Conservation (phyloP, 2,888 invertebrate genomes). For the Stenurella melanura region DNA sequence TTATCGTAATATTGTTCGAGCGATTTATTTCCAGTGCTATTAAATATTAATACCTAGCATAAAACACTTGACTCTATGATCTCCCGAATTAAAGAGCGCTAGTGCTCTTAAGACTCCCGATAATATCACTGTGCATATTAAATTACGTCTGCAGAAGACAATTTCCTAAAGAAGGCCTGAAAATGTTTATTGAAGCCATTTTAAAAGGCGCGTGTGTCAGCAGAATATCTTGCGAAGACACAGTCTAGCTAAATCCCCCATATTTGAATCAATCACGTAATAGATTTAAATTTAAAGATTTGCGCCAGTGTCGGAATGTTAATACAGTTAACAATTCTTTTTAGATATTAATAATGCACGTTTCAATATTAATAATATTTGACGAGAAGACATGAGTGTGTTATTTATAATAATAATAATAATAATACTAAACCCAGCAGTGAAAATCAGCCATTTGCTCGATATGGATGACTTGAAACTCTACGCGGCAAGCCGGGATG, state of each 20-base stretch:
- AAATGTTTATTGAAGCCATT: slow-evolving; percentile 7
- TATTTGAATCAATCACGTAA: slow-evolving; percentile 1
- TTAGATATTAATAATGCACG: too few relatives aligned
- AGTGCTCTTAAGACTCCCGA: background rate
- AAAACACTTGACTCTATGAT: background rate
- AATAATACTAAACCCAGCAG: too few relatives aligned
- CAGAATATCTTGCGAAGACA: background rate
- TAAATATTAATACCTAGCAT: too few relatives aligned
- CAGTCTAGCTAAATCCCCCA: background rate
- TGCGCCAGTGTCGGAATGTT: background rate
- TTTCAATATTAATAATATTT: too few relatives aligned
- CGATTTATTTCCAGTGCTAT: background rate
- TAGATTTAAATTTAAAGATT: background rate
- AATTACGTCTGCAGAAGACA: slow-evolving; percentile 17
- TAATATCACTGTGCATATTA: slow-evolving; percentile 14
- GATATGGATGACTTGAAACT: too few relatives aligned
- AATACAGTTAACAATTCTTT: background rate
- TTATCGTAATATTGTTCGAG: slow-evolving; percentile 34
- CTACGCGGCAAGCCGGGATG: too few relatives aligned
- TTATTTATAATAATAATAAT: too few relatives aligned
- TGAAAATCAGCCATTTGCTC: too few relatives aligned
- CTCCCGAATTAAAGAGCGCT: slow-evolving; percentile 6
- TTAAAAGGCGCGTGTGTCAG: background rate
- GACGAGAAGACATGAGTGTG: too few relatives aligned
- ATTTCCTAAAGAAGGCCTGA: slow-evolving; percentile 11